Evolutionary conservation across 2,113 vertebrate species (phyloP).

Genomic region (Orcinus orca): DNA sequence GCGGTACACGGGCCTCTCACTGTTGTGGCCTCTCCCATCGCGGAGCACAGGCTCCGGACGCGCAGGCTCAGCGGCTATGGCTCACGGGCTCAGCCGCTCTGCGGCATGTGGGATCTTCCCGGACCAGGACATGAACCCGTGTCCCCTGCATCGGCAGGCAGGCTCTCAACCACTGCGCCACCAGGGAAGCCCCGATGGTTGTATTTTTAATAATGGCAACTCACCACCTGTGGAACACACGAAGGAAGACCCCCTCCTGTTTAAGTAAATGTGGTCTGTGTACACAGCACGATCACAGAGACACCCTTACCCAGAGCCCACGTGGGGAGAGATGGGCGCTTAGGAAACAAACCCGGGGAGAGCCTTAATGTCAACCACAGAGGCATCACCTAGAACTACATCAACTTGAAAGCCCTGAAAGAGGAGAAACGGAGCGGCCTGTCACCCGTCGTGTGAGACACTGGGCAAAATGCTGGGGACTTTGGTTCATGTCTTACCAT

Average conservation of each 20-base stretch:
- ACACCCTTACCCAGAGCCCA: rapidly evolving
- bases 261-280: rapidly evolving
- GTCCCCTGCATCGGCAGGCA: no score
- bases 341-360: rapidly evolving
- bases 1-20: no score
- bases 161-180: no score
- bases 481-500: rapidly evolving
- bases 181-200: no score
- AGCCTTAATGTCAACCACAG: not conserved
- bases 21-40: no score
- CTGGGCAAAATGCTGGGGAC: rapidly evolving
- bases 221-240: not conserved
- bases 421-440: rapidly evolving
- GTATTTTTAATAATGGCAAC: not conserved
- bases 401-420: rapidly evolving
- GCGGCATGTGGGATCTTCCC: no score
- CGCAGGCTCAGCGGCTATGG: no score
- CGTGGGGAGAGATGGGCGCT: rapidly evolving
- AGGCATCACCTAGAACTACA: rapidly evolving
- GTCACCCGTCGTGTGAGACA: rapidly evolving
- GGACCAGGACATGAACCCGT: no score
- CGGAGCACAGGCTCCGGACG: no score
- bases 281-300: rapidly evolving
- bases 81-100: no score
- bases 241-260: rapidly evolving